Evolutionary conservation across 1,140 invertebrate genomes (phyloP).

Genomic region (Drosophila littoralis): DNA sequence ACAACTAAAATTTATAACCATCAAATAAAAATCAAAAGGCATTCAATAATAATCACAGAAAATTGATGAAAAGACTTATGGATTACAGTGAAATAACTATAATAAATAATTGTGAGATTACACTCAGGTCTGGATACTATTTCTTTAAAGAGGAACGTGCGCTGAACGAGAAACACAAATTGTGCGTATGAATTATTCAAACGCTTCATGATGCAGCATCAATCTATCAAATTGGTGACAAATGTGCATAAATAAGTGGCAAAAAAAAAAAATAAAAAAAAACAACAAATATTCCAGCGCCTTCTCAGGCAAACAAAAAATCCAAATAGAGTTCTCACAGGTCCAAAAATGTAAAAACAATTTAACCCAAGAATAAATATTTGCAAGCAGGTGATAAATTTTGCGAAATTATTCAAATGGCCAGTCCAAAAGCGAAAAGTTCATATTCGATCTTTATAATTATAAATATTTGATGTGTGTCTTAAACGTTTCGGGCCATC

Average conservation of each 20-base stretch:
- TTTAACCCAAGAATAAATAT: conserved; percentile 13
- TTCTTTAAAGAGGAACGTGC: conserved; percentile 8
- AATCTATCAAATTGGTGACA: conserved; percentile 8
- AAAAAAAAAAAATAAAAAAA: background rate
- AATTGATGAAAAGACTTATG: no score
- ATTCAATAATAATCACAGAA: background rate
- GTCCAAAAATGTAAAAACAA: conserved; percentile 4
- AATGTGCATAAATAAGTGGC: conserved; percentile 22
- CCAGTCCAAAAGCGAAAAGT: conserved; percentile 33
- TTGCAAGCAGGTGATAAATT: conserved; percentile 29
- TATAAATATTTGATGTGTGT: conserved; percentile 49
- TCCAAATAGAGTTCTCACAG: conserved; percentile 29
- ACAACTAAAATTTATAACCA: background rate
- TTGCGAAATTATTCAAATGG: conserved; percentile 23
- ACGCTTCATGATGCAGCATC: background rate
- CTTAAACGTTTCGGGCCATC: conserved; percentile 54
- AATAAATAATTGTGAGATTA: no score
- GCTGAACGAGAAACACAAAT: conserved; percentile 5
- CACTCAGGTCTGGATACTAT: background rate
- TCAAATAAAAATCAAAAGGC: background rate
- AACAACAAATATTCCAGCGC: background rate
- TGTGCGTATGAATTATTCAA: conserved; percentile 8
- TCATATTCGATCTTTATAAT: conserved; percentile 53
- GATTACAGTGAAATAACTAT: no score
- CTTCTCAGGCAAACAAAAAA: background rate